phyloP scores from a whole-genome alignment of 1,140 invertebrate genomes.

The Bombus vancouverensis region DNA sequence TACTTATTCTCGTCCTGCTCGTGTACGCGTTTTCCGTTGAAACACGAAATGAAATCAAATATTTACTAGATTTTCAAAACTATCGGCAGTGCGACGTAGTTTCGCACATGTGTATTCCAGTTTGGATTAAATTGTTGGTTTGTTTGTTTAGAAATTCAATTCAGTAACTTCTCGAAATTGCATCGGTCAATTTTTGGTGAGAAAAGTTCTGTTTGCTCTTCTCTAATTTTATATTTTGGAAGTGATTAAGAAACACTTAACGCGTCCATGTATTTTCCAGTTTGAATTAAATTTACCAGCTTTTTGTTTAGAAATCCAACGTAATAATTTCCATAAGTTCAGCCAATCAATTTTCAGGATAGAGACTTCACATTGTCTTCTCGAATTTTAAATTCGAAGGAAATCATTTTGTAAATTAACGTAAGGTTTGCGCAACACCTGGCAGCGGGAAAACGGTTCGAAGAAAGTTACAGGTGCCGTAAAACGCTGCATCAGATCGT shows the following conservation, averaged over 20 bases:
- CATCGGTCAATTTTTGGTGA: not conserved
- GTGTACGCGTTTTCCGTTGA: too few relatives aligned
- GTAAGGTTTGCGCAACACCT: too few relatives aligned
- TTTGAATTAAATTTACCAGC: not conserved
- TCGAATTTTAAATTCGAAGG: not conserved
- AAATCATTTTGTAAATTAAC: not conserved
- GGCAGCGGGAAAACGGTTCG: not conserved
- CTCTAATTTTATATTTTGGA: not conserved
- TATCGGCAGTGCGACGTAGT: not conserved
- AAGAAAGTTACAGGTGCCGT: conserved; percentile 2
- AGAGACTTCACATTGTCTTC: not conserved
- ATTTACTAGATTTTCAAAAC: not conserved
- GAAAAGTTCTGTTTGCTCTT: not conserved
- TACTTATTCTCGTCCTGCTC: not conserved
- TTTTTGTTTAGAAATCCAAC: not conserved
- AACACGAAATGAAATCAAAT: not conserved
- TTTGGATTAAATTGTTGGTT: not conserved
- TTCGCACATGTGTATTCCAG: too few relatives aligned
- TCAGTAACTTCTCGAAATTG: not conserved
- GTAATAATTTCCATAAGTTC: not conserved
- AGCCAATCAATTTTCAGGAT: too few relatives aligned
- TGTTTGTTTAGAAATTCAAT: not conserved
- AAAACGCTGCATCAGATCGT: not conserved
- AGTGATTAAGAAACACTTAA: too few relatives aligned
- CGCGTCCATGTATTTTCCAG: not conserved